These are phyloP conservation scores for Cyprinodon tularosa DNA, from an alignment of 2,113 vertebrate species.

Conservation along the genomic window DNA sequence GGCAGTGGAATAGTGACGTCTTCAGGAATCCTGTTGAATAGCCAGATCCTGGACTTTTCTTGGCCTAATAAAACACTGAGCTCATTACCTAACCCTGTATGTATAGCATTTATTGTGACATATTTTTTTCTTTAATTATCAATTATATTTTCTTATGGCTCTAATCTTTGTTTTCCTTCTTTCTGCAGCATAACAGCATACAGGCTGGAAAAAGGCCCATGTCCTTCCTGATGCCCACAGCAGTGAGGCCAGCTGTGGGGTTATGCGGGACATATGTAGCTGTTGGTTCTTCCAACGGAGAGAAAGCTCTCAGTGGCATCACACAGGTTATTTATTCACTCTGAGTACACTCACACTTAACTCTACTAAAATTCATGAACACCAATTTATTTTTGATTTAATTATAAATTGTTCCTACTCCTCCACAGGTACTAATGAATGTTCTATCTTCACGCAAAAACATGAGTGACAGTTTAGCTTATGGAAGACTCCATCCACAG, in stretches of 20 bases:
- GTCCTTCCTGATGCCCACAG: slow-evolving; percentile 93
- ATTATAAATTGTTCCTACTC: not conserved
- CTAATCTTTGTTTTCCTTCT: slow-evolving; percentile 17
- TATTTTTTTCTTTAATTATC: not conserved
- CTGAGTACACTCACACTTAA: not conserved
- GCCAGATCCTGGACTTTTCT: slow-evolving; percentile 96
- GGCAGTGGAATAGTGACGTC: slow-evolving; percentile 92
- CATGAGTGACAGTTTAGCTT: slow-evolving; percentile 91
- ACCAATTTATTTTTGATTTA: not conserved
- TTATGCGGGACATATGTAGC: slow-evolving; percentile 94
- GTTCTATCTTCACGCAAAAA: slow-evolving; percentile 92
- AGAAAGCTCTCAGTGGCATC: slow-evolving; percentile 88
- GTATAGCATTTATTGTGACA: slow-evolving; percentile 1
- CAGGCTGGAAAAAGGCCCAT: slow-evolving; percentile 88
- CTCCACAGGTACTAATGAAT: slow-evolving; percentile 91
- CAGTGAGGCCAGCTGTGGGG: slow-evolving; percentile 87
- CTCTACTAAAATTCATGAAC: not conserved
- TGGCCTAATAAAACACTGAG: slow-evolving; percentile 89
- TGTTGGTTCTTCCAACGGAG: slow-evolving; percentile 88
- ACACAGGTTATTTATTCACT: slow-evolving; percentile 83
- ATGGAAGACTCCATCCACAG: slow-evolving; percentile 91
- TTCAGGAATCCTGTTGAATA: slow-evolving; percentile 95
- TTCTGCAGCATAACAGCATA: slow-evolving; percentile 84
- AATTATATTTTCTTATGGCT: not conserved
- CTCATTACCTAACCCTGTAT: slow-evolving; percentile 82